Base-by-base conservation (phyloP, 2,888 invertebrate genomes). In the Drosophila affinis region DNA sequence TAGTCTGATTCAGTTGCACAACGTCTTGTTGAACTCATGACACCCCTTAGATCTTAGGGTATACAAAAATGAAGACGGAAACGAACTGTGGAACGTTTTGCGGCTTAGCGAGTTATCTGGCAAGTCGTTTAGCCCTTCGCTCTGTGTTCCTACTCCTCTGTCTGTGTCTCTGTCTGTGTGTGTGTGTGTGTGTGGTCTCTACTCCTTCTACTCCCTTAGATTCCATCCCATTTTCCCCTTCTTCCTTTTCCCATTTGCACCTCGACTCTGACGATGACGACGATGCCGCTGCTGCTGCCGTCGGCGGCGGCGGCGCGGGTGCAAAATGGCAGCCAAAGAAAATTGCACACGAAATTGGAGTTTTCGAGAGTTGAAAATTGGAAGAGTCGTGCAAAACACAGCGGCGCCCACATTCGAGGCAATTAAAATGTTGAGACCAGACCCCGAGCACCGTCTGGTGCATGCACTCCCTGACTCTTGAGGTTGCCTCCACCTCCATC, bases 41-140 rank as follows among this genome's bases (percentile, higher is more conserved):
- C 1, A 39, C 3, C 39, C n/a, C 7, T 39, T n/a, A 1, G 3
- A 7, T 7, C n/a, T n/a, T 7, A 39, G 39, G 39, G 39, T n/a
- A 39, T 39, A 14, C 39, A n/a, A 39, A 39, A 39, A 39, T 39
- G 39, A 64, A 44, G 24, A 69, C 46, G 61, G 52, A 52, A 62
- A 57, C 63, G 54, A 52, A 62, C 69, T 68, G 65, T 72, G 72
- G 64, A 78, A 79, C 75, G 69, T 76, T 82, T 85, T 82, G 86
- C 81, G 83, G 82, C 82, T 86, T 81, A 86, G 79, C 86, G 70
- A 64, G 80, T 82, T 77, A 82, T 78, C 86, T 78, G 69, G 78
- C 74, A 71, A 71, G 74, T 76, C 76, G 52, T 72, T 67, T 70
- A 65, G 55, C 51, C 68, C 32, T 62, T 65, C 65, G n/a, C n/a